phyloP scores from a whole-genome alignment of 2,797 vertebrate genomes.

The Phalloptychus januarius region DNA sequence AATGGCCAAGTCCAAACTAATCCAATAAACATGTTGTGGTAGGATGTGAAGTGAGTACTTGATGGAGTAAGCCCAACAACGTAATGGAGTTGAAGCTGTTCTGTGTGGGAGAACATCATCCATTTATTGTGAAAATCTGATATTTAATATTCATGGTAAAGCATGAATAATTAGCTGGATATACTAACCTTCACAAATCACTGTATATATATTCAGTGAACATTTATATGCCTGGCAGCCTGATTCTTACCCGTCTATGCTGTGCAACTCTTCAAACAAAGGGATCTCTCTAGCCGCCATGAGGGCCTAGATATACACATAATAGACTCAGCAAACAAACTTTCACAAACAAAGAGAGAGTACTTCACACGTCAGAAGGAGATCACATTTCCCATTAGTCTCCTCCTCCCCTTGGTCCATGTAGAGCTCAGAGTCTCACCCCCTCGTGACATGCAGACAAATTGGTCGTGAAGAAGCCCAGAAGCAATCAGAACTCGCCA shows the following conservation, averaged over 20 bases:
- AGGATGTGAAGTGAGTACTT: neutral
- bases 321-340: constrained; percentile 17
- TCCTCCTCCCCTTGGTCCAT: constrained; percentile 17
- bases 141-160: neutral
- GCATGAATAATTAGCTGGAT: neutral
- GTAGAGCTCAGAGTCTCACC: constrained; percentile 27
- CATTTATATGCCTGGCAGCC: neutral
- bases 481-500: constrained; percentile 57
- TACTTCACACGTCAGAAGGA: constrained; percentile 30
- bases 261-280: constrained; percentile 5
- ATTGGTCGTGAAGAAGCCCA: constrained; percentile 67
- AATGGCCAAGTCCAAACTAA: neutral
- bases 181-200: neutral
- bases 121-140: neutral
- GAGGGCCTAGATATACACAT: constrained; percentile 15
- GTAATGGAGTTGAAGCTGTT: neutral
- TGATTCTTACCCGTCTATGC: neutral
- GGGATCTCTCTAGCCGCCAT: constrained; percentile 28
- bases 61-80: neutral
- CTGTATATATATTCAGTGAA: neutral
- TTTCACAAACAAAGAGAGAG: constrained; percentile 23
- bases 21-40: neutral
- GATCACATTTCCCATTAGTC: constrained; percentile 47
- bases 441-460: constrained; percentile 65
- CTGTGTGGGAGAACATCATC: neutral